Percentiles rank a stretch among this genome's conserved stretches.
Evolutionary conservation across 30 jellyfish, hydroid and myxozoan genomes (phyloP).

Genomic region (Rhopilema esculentum): DNA sequence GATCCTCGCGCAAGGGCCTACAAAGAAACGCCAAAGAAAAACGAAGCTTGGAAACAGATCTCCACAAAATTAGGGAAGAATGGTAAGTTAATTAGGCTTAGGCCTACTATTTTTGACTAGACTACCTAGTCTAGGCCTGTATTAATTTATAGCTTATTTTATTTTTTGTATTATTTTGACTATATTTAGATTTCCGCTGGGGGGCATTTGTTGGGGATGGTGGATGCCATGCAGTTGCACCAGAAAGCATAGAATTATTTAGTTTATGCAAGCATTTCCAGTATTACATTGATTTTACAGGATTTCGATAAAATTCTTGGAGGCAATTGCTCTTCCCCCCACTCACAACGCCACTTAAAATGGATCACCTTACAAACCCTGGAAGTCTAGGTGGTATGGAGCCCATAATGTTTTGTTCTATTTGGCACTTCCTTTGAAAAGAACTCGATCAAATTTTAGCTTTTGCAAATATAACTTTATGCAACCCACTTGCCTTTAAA

Average conservation of each 20-base stretch:
- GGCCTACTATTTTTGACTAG: not conserved
- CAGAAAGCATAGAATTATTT: too few relatives aligned
- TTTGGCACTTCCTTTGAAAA: not conserved
- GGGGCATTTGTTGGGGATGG: not conserved
- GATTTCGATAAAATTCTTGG: not conserved
- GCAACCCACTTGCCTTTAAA: conserved; percentile 15
- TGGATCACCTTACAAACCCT: conserved; percentile 9
- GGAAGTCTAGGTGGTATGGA: conserved; percentile 6
- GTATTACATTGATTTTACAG: not conserved
- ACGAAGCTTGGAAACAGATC: not conserved
- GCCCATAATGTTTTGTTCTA: not conserved
- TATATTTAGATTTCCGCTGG: not conserved
- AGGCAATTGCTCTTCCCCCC: conserved; percentile 13
- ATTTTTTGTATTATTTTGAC: not conserved
- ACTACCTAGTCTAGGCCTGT: conserved; percentile 1
- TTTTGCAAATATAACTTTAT: conserved; percentile 10
- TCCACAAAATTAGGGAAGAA: not conserved
- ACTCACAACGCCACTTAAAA: conserved; percentile 6
- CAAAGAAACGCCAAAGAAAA: not conserved
- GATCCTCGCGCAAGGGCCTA: conserved; percentile 21
- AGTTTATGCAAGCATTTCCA: not conserved
- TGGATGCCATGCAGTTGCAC: not conserved
- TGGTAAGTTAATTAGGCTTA: conserved; percentile 2
- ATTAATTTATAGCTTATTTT: not conserved
- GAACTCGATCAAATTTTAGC: not conserved